phyloP scores from a whole-genome alignment of 2,888 invertebrate genomes.

The Eupeodes luniger region DNA sequence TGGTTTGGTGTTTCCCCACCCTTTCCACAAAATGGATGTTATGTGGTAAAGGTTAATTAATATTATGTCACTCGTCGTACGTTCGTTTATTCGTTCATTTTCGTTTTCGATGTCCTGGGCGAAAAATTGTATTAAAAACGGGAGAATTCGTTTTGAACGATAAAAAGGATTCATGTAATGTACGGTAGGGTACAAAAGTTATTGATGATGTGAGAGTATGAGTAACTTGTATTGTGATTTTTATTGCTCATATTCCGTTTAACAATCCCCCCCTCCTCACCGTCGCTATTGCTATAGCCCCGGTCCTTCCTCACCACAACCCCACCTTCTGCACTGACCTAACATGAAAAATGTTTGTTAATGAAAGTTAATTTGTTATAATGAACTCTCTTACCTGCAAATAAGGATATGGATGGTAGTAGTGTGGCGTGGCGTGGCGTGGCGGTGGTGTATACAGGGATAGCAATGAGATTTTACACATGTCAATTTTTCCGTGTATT shows the following conservation, averaged over 20 bases:
- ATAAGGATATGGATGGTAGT: neutral
- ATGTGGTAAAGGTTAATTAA: conserved; percentile 73
- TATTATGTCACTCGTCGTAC: conserved; percentile 61
- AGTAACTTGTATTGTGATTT: conserved; percentile 46
- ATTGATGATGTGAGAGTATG: neutral
- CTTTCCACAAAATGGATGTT: conserved; percentile 59
- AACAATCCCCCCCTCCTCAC: neutral
- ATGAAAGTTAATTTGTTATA: conserved; percentile 65
- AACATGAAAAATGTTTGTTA: conserved; percentile 50
- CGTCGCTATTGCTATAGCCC: neutral
- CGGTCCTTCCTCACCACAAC: neutral
- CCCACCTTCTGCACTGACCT: conserved; percentile 18
- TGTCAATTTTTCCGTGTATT: neutral
- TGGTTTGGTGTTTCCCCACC: neutral
- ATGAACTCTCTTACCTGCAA: conserved; percentile 43
- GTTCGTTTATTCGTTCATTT: conserved; percentile 1
- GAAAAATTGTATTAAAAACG: neutral
- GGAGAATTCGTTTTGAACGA: conserved; percentile 39
- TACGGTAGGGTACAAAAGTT: too few relatives aligned
- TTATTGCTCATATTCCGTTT: neutral
- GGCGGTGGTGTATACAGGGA: neutral
- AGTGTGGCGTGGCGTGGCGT: too few relatives aligned
- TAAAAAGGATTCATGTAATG: conserved; percentile 30
- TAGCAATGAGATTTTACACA: conserved; percentile 2
- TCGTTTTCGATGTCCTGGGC: neutral